Percentiles rank a stretch among this genome's conserved stretches.
phyloP scores from a whole-genome alignment of 2,888 invertebrate species.

The Hemistola chrysoprasaria region DNA sequence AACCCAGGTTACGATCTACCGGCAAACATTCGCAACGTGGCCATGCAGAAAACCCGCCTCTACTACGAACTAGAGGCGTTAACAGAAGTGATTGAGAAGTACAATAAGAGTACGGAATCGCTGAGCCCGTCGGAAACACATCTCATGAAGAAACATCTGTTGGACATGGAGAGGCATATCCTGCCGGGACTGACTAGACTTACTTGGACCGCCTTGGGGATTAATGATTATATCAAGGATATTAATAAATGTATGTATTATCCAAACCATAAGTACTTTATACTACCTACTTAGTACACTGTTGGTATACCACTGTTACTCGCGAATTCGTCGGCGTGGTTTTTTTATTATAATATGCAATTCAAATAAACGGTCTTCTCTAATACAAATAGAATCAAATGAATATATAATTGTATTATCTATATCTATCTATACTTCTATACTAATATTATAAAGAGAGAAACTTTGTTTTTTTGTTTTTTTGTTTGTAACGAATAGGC shows the following conservation, averaged over 20 bases:
- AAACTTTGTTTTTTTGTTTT: no score
- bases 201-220: constrained; percentile 93
- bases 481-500: no score
- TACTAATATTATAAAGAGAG: no score
- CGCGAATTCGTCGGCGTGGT: no score
- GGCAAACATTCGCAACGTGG: constrained; percentile 71
- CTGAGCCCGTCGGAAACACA: constrained; percentile 88
- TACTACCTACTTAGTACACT: no score
- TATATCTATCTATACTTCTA: no score
- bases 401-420: no score
- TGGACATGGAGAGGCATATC: constrained; percentile 88
- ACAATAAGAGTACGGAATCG: constrained; percentile 84
- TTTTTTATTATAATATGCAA: no score
- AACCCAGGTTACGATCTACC: constrained; percentile 73
- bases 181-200: constrained; percentile 91
- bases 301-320: no score
- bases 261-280: constrained; percentile 7
- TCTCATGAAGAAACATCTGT: constrained; percentile 85
- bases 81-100: constrained; percentile 81
- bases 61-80: constrained; percentile 85
- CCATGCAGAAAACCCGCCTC: constrained; percentile 84
- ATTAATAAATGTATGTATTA: constrained; percentile 72
- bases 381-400: no score
- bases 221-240: constrained; percentile 85
- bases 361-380: no score